A percentile compares a stretch with the other conserved stretches of the same genome.
Evolutionary conservation across 2,888 invertebrate species (phyloP).

Genomic region (Hedya salicella): DNA sequence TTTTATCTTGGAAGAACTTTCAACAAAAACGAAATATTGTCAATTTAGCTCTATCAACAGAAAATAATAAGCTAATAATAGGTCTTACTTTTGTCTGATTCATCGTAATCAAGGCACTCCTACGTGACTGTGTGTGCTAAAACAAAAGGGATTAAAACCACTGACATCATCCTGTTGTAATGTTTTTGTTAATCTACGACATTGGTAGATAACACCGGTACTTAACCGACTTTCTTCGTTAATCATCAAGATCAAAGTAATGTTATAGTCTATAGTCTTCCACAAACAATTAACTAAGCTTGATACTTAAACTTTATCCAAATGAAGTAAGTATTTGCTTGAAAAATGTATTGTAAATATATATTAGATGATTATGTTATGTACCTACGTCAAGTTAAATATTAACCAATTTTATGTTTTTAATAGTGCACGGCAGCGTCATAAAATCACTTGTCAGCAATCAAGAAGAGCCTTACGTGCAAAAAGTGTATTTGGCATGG

Average conservation of each 20-base stretch:
- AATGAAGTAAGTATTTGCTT: not conserved
- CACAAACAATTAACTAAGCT: not conserved
- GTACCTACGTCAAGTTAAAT: no score
- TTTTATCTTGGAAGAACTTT: no score
- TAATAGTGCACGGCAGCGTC: no score
- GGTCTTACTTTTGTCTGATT: not conserved
- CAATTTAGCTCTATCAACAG: no score
- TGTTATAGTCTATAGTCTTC: not conserved
- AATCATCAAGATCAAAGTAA: conserved; percentile 19
- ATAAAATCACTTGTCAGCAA: no score
- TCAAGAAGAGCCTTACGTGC: no score
- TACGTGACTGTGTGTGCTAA: not conserved
- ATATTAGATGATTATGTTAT: no score
- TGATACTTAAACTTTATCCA: not conserved
- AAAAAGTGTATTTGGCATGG: no score
- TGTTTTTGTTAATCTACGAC: not conserved
- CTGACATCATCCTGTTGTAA: not conserved
- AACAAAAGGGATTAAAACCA: not conserved
- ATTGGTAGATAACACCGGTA: not conserved
- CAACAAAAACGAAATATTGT: no score
- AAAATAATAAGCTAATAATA: no score
- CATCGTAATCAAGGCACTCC: not conserved
- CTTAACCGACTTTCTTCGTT: conserved; percentile 21
- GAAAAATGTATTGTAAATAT: not conserved
- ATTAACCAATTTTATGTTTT: no score